These are phyloP conservation scores for Crenuchus spilurus DNA, from an alignment of 2,797 vertebrate species.

Conservation along the genomic window DNA sequence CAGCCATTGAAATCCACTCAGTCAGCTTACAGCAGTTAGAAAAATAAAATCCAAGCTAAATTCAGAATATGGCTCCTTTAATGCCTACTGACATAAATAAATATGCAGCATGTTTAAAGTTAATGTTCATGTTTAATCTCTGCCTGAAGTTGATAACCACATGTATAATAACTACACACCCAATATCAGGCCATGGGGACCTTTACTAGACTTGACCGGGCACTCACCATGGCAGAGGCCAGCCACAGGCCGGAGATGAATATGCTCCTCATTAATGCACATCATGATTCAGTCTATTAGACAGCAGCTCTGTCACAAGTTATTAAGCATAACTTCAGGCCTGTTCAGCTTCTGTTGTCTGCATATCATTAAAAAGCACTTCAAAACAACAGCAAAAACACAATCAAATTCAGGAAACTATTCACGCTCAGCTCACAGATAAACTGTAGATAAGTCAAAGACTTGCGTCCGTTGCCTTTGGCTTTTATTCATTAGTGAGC, in stretches of 20 bases:
- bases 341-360: neutral
- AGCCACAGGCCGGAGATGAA: neutral
- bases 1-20: neutral
- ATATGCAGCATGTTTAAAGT: no score
- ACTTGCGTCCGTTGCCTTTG: no score
- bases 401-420: no score
- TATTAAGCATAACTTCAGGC: neutral
- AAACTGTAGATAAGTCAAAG: no score
- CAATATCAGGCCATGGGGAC: neutral
- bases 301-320: neutral
- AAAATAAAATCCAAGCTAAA: no score
- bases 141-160: neutral
- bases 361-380: neutral
- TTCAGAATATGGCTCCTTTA: no score
- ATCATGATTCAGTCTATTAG: neutral
- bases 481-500: no score
- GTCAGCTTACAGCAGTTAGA: no score
- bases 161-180: neutral
- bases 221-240: neutral
- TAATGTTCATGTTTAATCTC: no score
- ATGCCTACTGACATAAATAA: no score
- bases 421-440: no score
- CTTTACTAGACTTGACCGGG: neutral
- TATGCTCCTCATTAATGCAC: neutral
- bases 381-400: no score